Percentiles rank a stretch among this genome's conserved stretches.
These are phyloP conservation scores for Lypha dubia DNA, from an alignment of 2,888 invertebrate species.

Conservation along the genomic window DNA sequence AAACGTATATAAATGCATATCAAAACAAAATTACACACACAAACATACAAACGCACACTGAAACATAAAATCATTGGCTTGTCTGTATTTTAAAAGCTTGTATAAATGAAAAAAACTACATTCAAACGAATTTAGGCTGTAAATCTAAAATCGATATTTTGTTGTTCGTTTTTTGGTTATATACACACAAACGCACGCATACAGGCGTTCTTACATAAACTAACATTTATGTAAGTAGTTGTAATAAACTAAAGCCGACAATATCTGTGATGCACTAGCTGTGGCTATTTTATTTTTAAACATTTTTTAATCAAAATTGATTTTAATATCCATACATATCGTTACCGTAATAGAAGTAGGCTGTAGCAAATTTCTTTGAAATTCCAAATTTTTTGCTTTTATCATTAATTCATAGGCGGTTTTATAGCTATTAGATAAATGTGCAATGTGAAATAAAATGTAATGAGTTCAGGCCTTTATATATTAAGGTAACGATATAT, in stretches of 20 bases:
- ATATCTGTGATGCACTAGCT: not conserved
- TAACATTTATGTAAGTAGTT: not conserved
- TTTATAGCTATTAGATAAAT: too few species aligned
- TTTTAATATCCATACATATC: too few species aligned
- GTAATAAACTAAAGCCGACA: slow-evolving; percentile 2
- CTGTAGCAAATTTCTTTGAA: too few species aligned
- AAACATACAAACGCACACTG: not conserved
- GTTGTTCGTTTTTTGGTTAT: slow-evolving; percentile 42
- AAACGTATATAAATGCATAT: not conserved
- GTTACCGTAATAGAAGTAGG: too few species aligned
- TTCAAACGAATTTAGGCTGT: slow-evolving; percentile 58
- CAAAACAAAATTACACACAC: not conserved
- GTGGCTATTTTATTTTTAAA: not conserved
- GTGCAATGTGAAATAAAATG: too few species aligned
- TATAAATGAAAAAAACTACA: slow-evolving; percentile 23
- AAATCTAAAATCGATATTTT: slow-evolving; percentile 69
- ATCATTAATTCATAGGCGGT: too few species aligned
- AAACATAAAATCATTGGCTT: not conserved
- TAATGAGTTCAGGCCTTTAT: too few species aligned
- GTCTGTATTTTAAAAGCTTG: not conserved
- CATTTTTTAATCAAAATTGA: too few species aligned
- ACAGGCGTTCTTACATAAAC: not conserved
- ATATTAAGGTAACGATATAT: too few species aligned
- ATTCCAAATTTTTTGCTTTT: too few species aligned
- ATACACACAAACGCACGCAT: slow-evolving; percentile 1